Base-by-base conservation (phyloP, 2,113 vertebrate species). In the Lampris megalopsis region DNA sequence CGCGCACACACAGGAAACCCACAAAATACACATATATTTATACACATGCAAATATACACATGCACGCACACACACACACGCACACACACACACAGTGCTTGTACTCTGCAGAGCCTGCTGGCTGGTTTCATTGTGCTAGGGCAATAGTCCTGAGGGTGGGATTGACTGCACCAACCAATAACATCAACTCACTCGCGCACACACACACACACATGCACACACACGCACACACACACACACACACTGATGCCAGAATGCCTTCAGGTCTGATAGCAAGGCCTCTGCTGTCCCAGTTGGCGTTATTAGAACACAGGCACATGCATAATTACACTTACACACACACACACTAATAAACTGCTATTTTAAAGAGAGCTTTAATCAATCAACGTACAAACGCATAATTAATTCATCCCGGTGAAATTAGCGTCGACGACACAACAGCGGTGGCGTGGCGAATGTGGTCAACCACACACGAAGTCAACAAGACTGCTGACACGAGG, bases 281-380 rank as follows among this genome's bases (percentile, higher is more conserved):
- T 81, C 60, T 75, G 70, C 80, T 83, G 86, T 78, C 84, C 89
- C 87, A 85, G 68, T 85, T 87, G 84, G 68, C 85, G 80, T 73
- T 63, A 42, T 68, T 83, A 67, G 82, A 85, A 75, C 68, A 38
- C 63, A 57, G 58, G 54, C 45, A 4, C 61, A 9, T 49, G 3
- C 10, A 3, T 59, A 36, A 36, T 4, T 47, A 10, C 56, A 5
- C 57, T 45, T 63, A 54, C 74, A 49, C 36, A 65, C 67, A 67
- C 49, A 53, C 60, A 56, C 63, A 65, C 48, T 65, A 53, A 53
- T 53, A 53, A 36, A 52, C 68, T 41, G 35, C 45, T 74, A 61
- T 56, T 77, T 70, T 47, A 66, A 79, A 73, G 42, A 4, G 63
- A 48, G 53, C 49, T 70, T 6, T 40, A 7, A 59, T 59, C 40